Evolutionary conservation across 2,797 vertebrate species (phyloP), one percentile per base, ranked within the genome.

Genomic region (Gymnocypris eckloni): DNA sequence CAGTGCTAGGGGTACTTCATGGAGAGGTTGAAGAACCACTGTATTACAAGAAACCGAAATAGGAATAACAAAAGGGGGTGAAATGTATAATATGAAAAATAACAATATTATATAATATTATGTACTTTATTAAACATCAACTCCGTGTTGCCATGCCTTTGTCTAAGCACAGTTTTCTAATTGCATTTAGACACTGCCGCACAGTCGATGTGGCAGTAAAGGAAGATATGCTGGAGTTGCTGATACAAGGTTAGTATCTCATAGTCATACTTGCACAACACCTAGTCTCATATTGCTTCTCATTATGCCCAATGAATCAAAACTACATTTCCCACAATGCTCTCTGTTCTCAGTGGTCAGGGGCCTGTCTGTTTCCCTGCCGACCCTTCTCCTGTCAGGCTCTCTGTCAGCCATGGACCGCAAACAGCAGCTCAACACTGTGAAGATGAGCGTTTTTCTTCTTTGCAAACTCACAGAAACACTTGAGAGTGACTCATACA

Each of bases 371-470:
- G 92, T 91, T 72, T 95, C 97, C 16, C 94, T 99, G 84, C 94
- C 97, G 0, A 12, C 93, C 0, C 20, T 97, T 81, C 90, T 99
- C 12, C 80, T 89, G 1, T 93, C 96, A 50, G 82, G 93, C 64
- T 80, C 93, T 0, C 75, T 96, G 84, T 94, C 95, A 25, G 79
- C 88, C 0, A 88, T 91, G 2, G 96, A 97, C 82, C 95, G 96
- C 3, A 90, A 93, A 43, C 93, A 96, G 86, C 97, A 98, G 41
- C 95, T 97, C 1, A 99, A 95, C 1, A 94, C 96, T 0, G 96
- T 99, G 8, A 99, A 99, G 92, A 99, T 99, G 98, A 97, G 96
- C 10, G 96, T 98, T 76, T 99, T 97, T 86, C 90, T 97, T 79
- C 95, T 99, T 61, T 94, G 96, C 88, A 96, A 97, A 88, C 94